Evolutionary conservation across 2,888 invertebrate species (phyloP), one percentile per base, ranked within the genome.

Genomic region (Pterostichus madidus): DNA sequence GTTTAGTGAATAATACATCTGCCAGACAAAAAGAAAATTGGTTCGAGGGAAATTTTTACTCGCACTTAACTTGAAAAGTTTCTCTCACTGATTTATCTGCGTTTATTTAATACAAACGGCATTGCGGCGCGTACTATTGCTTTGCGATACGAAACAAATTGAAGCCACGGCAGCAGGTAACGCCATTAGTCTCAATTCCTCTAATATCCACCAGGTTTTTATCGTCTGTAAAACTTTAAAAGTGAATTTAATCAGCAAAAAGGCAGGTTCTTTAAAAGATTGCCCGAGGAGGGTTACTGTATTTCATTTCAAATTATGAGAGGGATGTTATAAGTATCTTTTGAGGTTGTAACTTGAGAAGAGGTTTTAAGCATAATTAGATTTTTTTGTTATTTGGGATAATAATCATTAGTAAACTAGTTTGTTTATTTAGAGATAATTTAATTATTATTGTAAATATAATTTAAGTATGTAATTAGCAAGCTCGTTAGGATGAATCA

Each of bases 1-100:
- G 75, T 75, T 75, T 75, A 52, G 56, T 78, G 78, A 78, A 78
- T 78, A 78, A 78, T 78, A 78, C 61, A 78, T 61, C 56, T 39
- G 15, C n/a, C 56, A 32, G 56, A 77, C 53, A 56, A 77, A 77
- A 53, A 52, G 76, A 52, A 77, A 56, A 77, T 77, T 77, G 56
- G 32, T 52, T 77, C 11, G 44, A 17, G 44, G 71, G 44, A 71
- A 71, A 44, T 71, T 77, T 56, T 44, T 64, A 64, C 59, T 64
- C 24, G 32, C 64, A 49, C 46, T 75, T 32, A 32, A 49, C 31
- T 31, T 75, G 44, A 75, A 64, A 75, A 75, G 75, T 75, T 75
- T 75, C 75, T 13, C 13, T 32, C 13, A 24, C 75, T 49, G 75
- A 75, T 75, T 75, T 75, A 75, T 75, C 75, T 52, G 49, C 46